Evolutionary conservation across 2,797 vertebrate genomes (phyloP), one percentile per base, ranked within the genome.

Genomic region (Apodemus agrarius): DNA sequence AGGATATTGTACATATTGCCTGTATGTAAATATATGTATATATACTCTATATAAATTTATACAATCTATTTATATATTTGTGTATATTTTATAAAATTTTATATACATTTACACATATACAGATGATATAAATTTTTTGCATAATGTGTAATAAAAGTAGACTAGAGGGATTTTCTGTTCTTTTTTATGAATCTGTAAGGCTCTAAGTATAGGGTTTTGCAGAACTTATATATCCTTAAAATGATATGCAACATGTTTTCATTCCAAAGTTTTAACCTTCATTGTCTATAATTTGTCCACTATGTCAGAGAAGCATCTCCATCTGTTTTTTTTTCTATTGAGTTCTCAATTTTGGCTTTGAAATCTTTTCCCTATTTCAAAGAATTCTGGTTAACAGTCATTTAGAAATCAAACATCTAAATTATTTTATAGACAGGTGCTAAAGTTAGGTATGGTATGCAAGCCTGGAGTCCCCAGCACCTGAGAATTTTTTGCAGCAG

Each of bases 291-390:
- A 67, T n/a, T 67, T 57, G 4, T 31, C n/a, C 16, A 40, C 16
- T 40, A 57, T 13, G 76, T n/a, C 92, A 93, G n/a, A 22, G 54
- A 79, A 74, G 8, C 2, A 54, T 67, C 19, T 46, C 21, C 14
- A 59, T 11, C 10, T 34, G 26, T 31, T 37, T 31, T 22, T 29
- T 52, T 72, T 79, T 82, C 63, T 40, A 91, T 86, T 34, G 82
- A 65, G 57, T 72, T 95, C 6, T 72, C 40, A 89, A 13, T 91
- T 54, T 86, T 90, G 2, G 3, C 17, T 92, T 90, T 96, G 49
- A 84, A 16, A n/a, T n/a, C 14, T 22, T 69, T 85, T 31, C 34
- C 3, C 34, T 43, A 81, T 19, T 74, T 11, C 49, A 94, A 43
- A 94, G 52, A 83, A 57, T 22, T 40, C 40, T 57, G 46, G 1